Conservation (phyloP, 2,113 vertebrate species). For the Corydoras maculifer region DNA sequence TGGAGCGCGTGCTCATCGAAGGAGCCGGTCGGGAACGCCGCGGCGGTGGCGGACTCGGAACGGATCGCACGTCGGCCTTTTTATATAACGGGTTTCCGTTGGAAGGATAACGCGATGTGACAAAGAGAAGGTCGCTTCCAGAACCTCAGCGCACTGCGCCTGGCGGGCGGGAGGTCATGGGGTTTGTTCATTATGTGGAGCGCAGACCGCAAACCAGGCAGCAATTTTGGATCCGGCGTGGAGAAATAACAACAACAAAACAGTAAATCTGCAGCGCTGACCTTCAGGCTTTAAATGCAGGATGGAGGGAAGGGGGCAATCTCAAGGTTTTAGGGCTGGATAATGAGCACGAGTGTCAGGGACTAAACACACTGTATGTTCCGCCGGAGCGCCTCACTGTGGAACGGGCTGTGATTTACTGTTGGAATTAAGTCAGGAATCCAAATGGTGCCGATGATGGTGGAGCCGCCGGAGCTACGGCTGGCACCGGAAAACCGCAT, state of each 20-base stretch:
- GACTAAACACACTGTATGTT: too few relatives aligned
- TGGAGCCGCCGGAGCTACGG: too few relatives aligned
- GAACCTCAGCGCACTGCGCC: slow-evolving; percentile 19
- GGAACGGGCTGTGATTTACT: too few relatives aligned
- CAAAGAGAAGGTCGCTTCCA: slow-evolving; percentile 18
- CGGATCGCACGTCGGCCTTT: slow-evolving; percentile 31
- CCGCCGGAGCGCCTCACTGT: too few relatives aligned
- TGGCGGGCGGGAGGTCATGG: slow-evolving; percentile 5
- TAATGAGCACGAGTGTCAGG: neutral
- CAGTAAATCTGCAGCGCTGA: slow-evolving; percentile 25
- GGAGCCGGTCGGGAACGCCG: slow-evolving; percentile 30
- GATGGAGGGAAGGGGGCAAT: neutral
- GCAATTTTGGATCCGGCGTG: slow-evolving; percentile 24
- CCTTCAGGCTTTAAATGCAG: neutral
- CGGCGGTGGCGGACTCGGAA: slow-evolving; percentile 17
- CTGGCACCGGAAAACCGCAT: too few relatives aligned
- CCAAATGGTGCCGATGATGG: too few relatives aligned
- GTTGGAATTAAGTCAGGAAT: too few relatives aligned
- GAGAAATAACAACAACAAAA: slow-evolving; percentile 31
- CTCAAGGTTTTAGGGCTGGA: neutral
- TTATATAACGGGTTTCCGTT: slow-evolving; percentile 29
- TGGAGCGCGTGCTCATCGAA: slow-evolving; percentile 32
- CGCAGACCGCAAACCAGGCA: slow-evolving; percentile 15
- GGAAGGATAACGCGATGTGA: slow-evolving; percentile 27
- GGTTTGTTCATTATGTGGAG: slow-evolving; percentile 14